Evolutionary conservation across 2,888 invertebrate species (phyloP).

Genomic region (Nomada lathburiana): DNA sequence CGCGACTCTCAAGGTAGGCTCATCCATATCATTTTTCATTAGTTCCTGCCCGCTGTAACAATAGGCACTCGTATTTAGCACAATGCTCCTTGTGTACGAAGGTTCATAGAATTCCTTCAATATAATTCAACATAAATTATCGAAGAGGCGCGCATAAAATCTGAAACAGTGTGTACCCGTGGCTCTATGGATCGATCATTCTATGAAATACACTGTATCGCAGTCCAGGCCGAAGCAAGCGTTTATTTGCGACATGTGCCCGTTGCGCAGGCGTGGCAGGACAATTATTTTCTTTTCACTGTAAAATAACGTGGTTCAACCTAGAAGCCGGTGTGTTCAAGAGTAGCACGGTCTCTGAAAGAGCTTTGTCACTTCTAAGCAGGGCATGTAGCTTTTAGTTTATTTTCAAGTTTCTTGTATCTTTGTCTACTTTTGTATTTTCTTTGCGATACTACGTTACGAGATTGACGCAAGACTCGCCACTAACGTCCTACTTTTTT

Average conservation of each 20-base stretch:
- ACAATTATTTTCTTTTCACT: constrained; percentile 77
- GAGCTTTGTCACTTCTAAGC: constrained; percentile 71
- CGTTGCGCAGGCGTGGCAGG: constrained; percentile 81
- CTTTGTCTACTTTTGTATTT: constrained; percentile 47
- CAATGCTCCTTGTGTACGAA: neutral
- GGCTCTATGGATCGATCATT: no score
- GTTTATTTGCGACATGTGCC: constrained; percentile 72
- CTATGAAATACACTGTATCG: no score
- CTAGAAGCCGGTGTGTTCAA: constrained; percentile 80
- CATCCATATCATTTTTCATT: constrained; percentile 83
- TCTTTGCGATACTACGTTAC: constrained; percentile 60
- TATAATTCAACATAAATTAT: neutral
- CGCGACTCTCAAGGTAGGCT: constrained; percentile 97
- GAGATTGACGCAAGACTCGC: constrained; percentile 53
- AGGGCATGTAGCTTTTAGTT: constrained; percentile 75
- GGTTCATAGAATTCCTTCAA: no score
- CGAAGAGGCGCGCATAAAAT: neutral
- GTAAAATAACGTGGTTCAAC: constrained; percentile 83
- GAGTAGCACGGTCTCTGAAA: constrained; percentile 84
- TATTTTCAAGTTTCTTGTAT: constrained; percentile 60
- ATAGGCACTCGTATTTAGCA: constrained; percentile 76
- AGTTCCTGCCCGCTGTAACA: constrained; percentile 79
- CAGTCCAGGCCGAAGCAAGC: neutral
- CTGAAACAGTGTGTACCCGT: no score
- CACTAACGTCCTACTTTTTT: neutral